Conservation (phyloP, 37 sponge, comb jelly and placozoan species). For the Diacarnus erythraeanus region DNA sequence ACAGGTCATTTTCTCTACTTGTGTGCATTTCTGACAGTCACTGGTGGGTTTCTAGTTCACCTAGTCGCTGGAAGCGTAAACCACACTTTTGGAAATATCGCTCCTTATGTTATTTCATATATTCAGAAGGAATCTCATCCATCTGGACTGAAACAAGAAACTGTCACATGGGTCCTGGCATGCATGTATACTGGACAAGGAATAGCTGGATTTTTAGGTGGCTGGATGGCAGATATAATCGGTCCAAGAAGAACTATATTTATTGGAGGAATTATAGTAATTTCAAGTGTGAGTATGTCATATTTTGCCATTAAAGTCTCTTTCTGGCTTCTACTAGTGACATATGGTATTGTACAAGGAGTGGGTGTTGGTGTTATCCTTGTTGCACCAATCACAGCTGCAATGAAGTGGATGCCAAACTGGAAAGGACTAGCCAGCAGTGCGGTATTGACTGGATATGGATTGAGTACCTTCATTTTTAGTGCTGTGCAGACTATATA, state of each 20-base stretch:
- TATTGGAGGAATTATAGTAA: slow-evolving; percentile 60
- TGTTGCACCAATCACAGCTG: slow-evolving; percentile 64
- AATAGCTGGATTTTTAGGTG: slow-evolving; percentile 66
- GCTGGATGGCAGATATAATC: slow-evolving; percentile 57
- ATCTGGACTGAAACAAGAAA: slow-evolving; percentile 3
- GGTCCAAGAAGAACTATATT: slow-evolving; percentile 73
- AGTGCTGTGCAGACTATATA: slow-evolving; percentile 57
- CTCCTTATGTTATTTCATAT: slow-evolving; percentile 84
- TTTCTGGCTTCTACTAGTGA: slow-evolving; percentile 64
- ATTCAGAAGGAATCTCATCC: slow-evolving; percentile 52
- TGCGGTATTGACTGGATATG: slow-evolving; percentile 82
- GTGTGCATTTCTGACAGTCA: slow-evolving; percentile 33
- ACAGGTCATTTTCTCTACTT: background rate
- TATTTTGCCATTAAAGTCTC: slow-evolving; percentile 52
- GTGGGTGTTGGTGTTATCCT: slow-evolving; percentile 75
- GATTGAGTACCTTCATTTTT: slow-evolving; percentile 68
- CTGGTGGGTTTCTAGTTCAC: slow-evolving; percentile 71
- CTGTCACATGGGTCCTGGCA: slow-evolving; percentile 57
- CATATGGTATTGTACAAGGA: slow-evolving; percentile 82
- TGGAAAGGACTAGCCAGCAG: slow-evolving; percentile 78
- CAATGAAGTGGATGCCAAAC: slow-evolving; percentile 81
- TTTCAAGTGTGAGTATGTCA: slow-evolving; percentile 39
- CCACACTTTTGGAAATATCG: slow-evolving; percentile 81
- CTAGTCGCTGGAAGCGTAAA: slow-evolving; percentile 71
- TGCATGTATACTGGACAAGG: slow-evolving; percentile 51